Percentiles rank a stretch among this genome's conserved stretches.
phyloP scores from a whole-genome alignment of 2,113 vertebrate species.

The Etheostoma cragini region DNA sequence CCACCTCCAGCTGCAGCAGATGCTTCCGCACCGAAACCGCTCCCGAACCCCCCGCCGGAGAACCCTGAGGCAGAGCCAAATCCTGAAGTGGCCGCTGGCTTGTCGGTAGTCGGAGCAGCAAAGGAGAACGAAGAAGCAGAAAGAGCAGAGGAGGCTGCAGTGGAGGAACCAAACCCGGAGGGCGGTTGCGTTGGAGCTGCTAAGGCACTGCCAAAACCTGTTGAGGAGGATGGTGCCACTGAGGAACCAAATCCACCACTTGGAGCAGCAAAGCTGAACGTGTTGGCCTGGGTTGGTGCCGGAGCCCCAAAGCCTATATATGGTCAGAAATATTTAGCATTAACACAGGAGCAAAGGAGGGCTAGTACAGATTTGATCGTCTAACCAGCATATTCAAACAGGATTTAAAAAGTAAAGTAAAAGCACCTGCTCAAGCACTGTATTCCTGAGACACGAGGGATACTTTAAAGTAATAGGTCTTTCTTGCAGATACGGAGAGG shows the following conservation, averaged over 20 bases:
- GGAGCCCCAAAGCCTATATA: conserved; percentile 80
- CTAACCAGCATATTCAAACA: background rate
- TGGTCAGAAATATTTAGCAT: conserved; percentile 7
- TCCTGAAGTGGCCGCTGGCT: conserved; percentile 28
- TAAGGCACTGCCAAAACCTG: conserved; percentile 70
- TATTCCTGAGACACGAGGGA: background rate
- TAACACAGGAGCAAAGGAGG: background rate
- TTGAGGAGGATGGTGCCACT: conserved; percentile 52
- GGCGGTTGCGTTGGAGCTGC: conserved; percentile 45
- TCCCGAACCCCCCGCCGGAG: conserved; percentile 48
- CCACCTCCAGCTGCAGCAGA: conserved; percentile 30
- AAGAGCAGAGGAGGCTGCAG: conserved; percentile 25
- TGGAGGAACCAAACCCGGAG: conserved; percentile 70
- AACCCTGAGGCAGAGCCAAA: conserved; percentile 70
- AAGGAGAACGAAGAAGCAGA: conserved; percentile 78
- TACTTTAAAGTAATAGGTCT: background rate
- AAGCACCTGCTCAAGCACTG: background rate
- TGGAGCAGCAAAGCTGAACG: conserved; percentile 86
- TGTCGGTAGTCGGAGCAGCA: conserved; percentile 23
- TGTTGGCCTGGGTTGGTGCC: conserved; percentile 50
- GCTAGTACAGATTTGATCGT: background rate
- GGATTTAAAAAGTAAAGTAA: background rate
- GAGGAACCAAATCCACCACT: conserved; percentile 67
- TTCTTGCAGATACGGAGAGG: too few species aligned
- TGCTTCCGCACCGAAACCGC: conserved; percentile 33